Evolutionary conservation across 2,113 vertebrate species (phyloP).

Genomic region (Crocuta crocuta): DNA sequence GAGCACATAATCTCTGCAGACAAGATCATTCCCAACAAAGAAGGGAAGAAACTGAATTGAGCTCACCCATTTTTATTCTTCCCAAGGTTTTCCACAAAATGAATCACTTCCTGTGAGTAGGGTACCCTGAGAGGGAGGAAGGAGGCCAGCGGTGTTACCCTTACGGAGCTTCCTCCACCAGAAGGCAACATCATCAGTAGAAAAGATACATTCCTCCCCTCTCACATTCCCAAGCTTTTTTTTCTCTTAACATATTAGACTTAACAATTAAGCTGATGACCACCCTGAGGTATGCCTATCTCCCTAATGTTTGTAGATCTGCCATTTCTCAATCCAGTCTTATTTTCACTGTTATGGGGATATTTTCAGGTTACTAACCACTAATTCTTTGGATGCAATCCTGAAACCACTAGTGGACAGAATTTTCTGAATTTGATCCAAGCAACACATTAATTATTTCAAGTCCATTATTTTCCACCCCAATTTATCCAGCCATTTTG

Average conservation of each 20-base stretch:
- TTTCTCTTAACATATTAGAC: neutral
- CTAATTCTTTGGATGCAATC: neutral
- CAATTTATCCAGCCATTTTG: neutral
- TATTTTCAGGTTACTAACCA: conserved; percentile 19
- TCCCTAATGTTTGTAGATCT: neutral
- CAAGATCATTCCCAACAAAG: neutral
- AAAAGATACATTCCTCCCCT: neutral
- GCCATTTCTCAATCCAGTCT: neutral
- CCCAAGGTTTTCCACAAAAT: neutral
- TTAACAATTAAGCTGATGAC: neutral
- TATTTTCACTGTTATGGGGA: neutral
- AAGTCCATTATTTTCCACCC: neutral
- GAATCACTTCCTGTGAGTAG: neutral
- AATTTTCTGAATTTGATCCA: neutral
- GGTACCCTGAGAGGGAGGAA: neutral
- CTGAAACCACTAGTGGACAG: neutral
- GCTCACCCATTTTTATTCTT: neutral
- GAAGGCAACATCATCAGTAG: neutral
- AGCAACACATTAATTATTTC: neutral
- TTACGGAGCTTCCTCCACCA: neutral
- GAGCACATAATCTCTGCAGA: neutral
- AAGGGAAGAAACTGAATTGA: neutral
- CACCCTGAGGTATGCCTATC: neutral
- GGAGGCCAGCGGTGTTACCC: neutral
- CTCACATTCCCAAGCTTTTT: neutral